Evolutionary conservation across 2,113 vertebrate species (phyloP), one percentile per base, ranked within the genome.

Genomic region (Peucedramus taeniatus): DNA sequence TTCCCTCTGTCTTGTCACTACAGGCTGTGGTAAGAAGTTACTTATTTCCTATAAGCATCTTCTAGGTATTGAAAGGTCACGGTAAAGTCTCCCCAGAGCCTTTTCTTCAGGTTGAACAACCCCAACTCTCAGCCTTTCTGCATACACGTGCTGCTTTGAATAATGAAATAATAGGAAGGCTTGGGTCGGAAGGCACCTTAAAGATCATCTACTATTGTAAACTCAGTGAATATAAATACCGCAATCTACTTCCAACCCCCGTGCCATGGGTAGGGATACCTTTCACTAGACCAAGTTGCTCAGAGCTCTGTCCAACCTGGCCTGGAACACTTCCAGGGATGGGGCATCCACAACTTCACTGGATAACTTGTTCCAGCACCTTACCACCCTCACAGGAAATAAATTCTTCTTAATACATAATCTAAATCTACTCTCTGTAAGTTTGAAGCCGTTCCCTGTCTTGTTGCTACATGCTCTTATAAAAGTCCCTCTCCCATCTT

Each of bases 191-290:
- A 68, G 8, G 28, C 24, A 19, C 30, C 16, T 53, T 60, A 68
- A 59, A 39, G 11, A n/a, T 68, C 19, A 26, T 30, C n/a, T 47
- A 2, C 11, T 30, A n/a, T n/a, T n/a, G n/a, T n/a, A n/a, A n/a
- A n/a, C n/a, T n/a, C n/a, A n/a, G n/a, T n/a, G n/a, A n/a, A n/a
- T n/a, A n/a, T n/a, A n/a, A n/a, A n/a, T n/a, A n/a, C n/a, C n/a
- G n/a, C n/a, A n/a, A n/a, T n/a, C n/a, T 47, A 2, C 11, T 30
- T 82, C 45, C 39, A 68, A 6, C 2, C 4, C 13, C 15, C 0
- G 1, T 59, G 51, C 27, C 33, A 10, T 45, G 53, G 11, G 20
- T 61, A 39, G 23, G 44, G 15, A 4, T 13, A 30, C 28, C 37
- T 75, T 57, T 60, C 20, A 27, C 15, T 75, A 22, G 15, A n/a